Base-by-base conservation (phyloP, 2,888 invertebrate species). In the Noctua janthina region DNA sequence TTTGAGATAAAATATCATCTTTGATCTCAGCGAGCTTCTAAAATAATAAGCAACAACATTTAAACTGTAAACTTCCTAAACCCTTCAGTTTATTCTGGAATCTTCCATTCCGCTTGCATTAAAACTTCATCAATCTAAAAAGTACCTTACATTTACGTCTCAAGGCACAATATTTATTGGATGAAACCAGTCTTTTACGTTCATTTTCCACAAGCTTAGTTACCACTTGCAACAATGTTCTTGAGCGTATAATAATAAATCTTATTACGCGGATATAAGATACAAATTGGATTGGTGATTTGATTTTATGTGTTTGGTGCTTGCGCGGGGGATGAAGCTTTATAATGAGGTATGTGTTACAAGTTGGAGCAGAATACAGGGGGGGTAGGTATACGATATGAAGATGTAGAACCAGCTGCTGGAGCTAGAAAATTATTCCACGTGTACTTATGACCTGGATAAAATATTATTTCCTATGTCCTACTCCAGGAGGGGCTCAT, bases 261-360 rank as follows among this genome's bases (percentile, higher is more conserved):
- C 82, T 82, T 88, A 82, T 87, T 56, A 69, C 78, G 35, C 20
- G 64, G 83, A 15, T 56, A 75, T 84, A 87, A 82, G 89, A 81
- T 75, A 78, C 78, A 90, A 87, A 87, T 81, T 89, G 76, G 77
- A 82, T 83, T 76, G 76, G 80, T 73, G 73, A 81, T 86, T 82
- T 90, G 64, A 74, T 83, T 75, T 83, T 81, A 81, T 81, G 68
- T 83, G 77, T 74, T 76, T 62, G 70, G 23, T 78, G 71, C 79
- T 82, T 74, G 54, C 43, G 72, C 56, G 62, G 78, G 62, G 82
- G 66, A 78, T 70, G 72, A 74, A 81, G 75, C 54, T 70, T 78
- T 79, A 71, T 88, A 88, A 89, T 88, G 88, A 90, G 80, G 77
- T 72, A 81, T 83, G 74, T 81, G 71, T 87, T 88, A 87, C 85